Evolutionary conservation across 2,888 invertebrate genomes (phyloP), one percentile per base, ranked within the genome.

Genomic region (Kryphioiulus occultus): DNA sequence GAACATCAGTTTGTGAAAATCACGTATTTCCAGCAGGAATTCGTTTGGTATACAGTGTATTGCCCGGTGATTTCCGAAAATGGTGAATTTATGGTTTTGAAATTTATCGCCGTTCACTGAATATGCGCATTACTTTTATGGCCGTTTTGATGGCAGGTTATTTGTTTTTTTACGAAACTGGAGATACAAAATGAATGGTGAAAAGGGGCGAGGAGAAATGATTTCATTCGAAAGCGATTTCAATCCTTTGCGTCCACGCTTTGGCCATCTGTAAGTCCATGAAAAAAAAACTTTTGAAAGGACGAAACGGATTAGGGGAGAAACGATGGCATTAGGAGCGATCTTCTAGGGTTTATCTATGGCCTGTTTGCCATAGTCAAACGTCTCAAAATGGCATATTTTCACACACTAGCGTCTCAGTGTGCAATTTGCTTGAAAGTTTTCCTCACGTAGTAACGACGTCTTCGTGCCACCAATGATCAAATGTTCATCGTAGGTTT

Each of bases 301-400:
- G 68, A 68, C 26, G 26, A 68, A 68, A 68, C 26, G 68, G 68
- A 68, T 68, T 68, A 68, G 26, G 68, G 68, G 19, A 47, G 68
- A 68, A 68, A 68, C 26, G 26, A 68, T 59, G n/a, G 59, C 59
- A 59, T 59, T 59, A 22, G 59, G n/a, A 22, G 22, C 59, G 26
- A 68, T 68, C 26, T 68, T 68, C 12, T 26, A 68, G 68, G 68
- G 26, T 68, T 68, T 68, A 68, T 68, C 26, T 26, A 68, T 68
- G 68, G 68, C 68, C 68, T 68, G 68, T 68, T 68, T 68, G 68
- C 68, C 68, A 68, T 68, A 68, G n/a, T n/a, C 68, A 68, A 68
- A 68, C 68, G 68, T 68, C 68, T 68, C 68, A 68, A 68, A 68
- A 68, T n/a, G 26, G 68, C 68, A 68, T 68, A 68, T 68, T 68